phyloP scores from a whole-genome alignment of 2,113 vertebrate species.

The Xenopus borealis region DNA sequence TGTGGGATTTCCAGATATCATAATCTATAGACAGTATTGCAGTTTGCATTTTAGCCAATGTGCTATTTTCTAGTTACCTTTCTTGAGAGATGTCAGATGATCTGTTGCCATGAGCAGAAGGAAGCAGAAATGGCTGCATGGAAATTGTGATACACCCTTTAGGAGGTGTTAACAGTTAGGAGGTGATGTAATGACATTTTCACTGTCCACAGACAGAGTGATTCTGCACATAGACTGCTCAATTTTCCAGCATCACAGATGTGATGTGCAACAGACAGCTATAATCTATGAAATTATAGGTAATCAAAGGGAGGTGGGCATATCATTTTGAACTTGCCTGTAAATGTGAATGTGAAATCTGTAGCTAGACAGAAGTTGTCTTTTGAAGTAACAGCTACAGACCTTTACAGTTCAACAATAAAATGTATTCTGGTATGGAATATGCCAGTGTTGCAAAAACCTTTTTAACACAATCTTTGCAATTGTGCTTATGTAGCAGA shows the following conservation, averaged over 20 bases:
- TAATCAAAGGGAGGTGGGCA: background rate
- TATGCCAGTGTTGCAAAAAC: no score
- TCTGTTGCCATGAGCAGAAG: background rate
- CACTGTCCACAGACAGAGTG: background rate
- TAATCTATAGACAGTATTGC: background rate
- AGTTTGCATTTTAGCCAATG: background rate
- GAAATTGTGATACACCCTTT: slow-evolving; percentile 1
- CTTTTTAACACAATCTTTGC: no score
- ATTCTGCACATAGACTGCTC: background rate
- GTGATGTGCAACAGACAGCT: background rate
- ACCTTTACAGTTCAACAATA: no score
- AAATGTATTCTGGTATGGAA: no score
- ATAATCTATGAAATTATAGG: background rate
- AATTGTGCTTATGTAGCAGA: no score
- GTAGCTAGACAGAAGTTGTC: no score
- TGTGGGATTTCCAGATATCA: slow-evolving; percentile 1
- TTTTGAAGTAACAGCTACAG: no score
- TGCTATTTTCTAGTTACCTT: background rate
- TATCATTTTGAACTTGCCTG: no score
- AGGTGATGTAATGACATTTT: slow-evolving; percentile 6
- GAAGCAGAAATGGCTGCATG: background rate
- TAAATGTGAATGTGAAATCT: no score
- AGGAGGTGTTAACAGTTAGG: background rate
- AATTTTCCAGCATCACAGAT: background rate
- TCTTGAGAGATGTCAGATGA: background rate